phyloP scores from a whole-genome alignment of 2,888 invertebrate species.

The Leptopilina syphax region DNA sequence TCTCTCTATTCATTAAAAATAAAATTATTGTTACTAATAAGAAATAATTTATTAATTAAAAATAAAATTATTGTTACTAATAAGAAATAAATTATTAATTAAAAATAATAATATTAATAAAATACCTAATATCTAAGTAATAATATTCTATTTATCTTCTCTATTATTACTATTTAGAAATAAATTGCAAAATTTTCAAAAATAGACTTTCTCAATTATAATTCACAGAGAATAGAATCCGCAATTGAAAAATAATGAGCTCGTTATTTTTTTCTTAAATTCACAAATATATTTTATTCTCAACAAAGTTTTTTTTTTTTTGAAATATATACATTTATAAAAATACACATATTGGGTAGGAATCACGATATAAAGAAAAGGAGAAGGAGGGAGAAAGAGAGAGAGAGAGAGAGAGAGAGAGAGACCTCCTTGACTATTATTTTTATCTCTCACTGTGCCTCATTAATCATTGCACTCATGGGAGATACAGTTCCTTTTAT shows the following conservation, averaged over 20 bases:
- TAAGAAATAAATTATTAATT: too few species aligned
- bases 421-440: not conserved
- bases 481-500: conserved; percentile 23
- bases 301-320: not conserved
- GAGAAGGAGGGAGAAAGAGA: too few species aligned
- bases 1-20: too few species aligned
- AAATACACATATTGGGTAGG: not conserved
- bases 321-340: not conserved
- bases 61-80: too few species aligned
- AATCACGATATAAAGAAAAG: not conserved
- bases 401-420: not conserved
- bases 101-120: too few species aligned
- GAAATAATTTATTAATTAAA: too few species aligned
- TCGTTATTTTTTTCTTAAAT: not conserved
- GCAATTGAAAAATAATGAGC: not conserved
- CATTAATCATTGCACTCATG: conserved; percentile 24
- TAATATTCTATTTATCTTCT: too few species aligned
- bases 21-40: too few species aligned
- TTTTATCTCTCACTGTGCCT: conserved; percentile 15
- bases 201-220: too few species aligned
- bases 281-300: not conserved
- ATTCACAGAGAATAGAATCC: not conserved
- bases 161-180: too few species aligned
- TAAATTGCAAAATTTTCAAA: too few species aligned
- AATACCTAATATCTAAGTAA: too few species aligned